phyloP scores from a whole-genome alignment of 2,888 invertebrate species.

The Latrodectus hesperus region DNA sequence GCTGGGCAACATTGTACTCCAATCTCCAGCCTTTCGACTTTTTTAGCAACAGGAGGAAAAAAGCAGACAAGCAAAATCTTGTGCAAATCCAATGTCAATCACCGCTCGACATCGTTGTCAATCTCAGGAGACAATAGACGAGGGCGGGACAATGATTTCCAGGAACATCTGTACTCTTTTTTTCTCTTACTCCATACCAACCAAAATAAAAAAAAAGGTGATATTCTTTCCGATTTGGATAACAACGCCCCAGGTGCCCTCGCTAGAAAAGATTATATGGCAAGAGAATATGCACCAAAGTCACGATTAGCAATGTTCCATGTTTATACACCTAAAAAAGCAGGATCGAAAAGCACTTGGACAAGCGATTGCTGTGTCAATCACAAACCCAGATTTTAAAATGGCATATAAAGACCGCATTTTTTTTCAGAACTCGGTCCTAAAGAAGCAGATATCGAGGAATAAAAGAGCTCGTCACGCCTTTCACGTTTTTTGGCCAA shows the following conservation, averaged over 20 bases:
- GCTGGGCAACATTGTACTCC: conserved; percentile 26
- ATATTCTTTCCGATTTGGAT: conserved; percentile 12
- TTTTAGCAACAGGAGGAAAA: neutral
- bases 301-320: conserved; percentile 9
- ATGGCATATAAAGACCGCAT: conserved; percentile 11
- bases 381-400: conserved; percentile 39
- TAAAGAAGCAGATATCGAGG: conserved; percentile 1
- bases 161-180: conserved; percentile 57
- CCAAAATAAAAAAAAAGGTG: neutral
- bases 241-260: conserved; percentile 26
- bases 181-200: conserved; percentile 5
- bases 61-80: conserved; percentile 20
- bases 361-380: conserved; percentile 64
- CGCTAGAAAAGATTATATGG: conserved; percentile 30
- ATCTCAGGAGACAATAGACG: conserved; percentile 30
- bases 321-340: neutral
- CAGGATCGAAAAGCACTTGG: conserved; percentile 42
- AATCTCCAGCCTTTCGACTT: neutral
- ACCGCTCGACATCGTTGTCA: conserved; percentile 32
- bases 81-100: conserved; percentile 25
- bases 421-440: conserved; percentile 26
- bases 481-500: conserved; percentile 61
- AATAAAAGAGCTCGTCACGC: conserved; percentile 54
- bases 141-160: conserved; percentile 54
- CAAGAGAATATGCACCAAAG: conserved; percentile 25